phyloP scores from a whole-genome alignment of 2,888 invertebrate species.

The Tolmerus cingulatus region DNA sequence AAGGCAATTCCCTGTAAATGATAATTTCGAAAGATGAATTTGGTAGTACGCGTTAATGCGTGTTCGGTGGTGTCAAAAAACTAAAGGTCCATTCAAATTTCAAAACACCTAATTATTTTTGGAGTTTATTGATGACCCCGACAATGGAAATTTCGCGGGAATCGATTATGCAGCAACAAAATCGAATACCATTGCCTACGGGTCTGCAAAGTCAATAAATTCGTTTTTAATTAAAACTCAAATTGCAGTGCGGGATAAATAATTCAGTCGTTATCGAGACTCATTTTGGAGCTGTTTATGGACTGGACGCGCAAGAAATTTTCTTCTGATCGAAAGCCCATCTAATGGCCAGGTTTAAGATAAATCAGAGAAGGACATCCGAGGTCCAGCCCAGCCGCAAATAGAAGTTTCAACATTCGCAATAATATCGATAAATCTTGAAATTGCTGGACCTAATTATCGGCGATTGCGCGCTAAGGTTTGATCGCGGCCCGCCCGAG shows the following conservation, averaged over 20 bases:
- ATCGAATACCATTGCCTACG: not conserved
- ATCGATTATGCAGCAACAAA: not conserved
- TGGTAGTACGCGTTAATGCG: not conserved
- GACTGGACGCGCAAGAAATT: not conserved
- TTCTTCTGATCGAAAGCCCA: not conserved
- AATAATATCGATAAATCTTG: not conserved
- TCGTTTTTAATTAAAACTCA: not conserved
- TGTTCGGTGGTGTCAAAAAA: not conserved
- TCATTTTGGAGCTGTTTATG: not conserved
- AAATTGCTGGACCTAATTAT: not conserved
- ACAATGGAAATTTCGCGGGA: not conserved
- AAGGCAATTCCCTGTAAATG: not conserved
- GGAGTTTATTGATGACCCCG: not conserved
- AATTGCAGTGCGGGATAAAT: not conserved
- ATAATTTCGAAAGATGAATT: not conserved
- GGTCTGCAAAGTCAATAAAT: not conserved
- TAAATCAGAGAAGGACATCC: not conserved
- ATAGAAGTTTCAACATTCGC: not conserved
- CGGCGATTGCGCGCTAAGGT: not conserved
- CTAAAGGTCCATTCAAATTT: not conserved
- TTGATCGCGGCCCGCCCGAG: not conserved
- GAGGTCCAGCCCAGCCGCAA: not conserved
- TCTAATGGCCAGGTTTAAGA: not conserved
- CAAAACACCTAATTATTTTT: not conserved
- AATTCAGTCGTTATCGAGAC: not conserved